Conservation (phyloP, 1,140 invertebrate species). For the Micrasema longulum region DNA sequence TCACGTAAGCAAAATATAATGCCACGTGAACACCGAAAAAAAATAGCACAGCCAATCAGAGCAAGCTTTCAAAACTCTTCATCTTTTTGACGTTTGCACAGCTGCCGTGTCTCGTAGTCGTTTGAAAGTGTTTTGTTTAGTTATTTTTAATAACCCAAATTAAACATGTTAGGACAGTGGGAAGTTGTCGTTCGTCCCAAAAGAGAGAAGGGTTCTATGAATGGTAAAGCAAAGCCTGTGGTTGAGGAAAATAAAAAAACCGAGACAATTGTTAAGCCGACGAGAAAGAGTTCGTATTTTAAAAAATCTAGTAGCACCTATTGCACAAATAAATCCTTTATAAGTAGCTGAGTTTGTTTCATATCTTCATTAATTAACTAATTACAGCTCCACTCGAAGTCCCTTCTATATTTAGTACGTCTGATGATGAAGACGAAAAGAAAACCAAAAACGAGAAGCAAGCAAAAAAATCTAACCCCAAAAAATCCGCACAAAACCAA, state of each 20-base stretch:
- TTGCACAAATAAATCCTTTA: neutral
- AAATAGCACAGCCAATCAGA: conserved; percentile 30
- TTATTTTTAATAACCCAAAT: conserved; percentile 21
- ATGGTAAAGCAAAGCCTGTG: conserved; percentile 70
- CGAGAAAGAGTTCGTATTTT: conserved; percentile 47
- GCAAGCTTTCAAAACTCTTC: conserved; percentile 19
- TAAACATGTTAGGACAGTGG: conserved; percentile 77
- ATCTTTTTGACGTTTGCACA: conserved; percentile 40
- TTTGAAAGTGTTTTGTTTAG: conserved; percentile 33
- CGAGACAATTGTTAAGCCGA: conserved; percentile 63
- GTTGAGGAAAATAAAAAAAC: conserved; percentile 71
- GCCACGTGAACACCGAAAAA: conserved; percentile 42
- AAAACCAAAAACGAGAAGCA: conserved; percentile 62
- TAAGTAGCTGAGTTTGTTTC: too few species aligned
- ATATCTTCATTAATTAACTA: conserved; percentile 57
- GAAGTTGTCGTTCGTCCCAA: conserved; percentile 82
- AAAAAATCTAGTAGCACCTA: conserved; percentile 10
- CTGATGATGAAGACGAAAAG: conserved; percentile 53
- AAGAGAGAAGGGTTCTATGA: conserved; percentile 74
- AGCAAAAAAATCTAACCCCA: conserved; percentile 63
- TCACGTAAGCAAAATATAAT: conserved; percentile 24
- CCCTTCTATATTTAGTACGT: conserved; percentile 28
- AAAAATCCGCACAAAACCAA: conserved; percentile 63
- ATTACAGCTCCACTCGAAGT: conserved; percentile 36
- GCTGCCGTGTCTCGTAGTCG: conserved; percentile 1